These are phyloP conservation scores for Slavum lentiscoides DNA, from an alignment of 2,888 invertebrate species.

Conservation along the genomic window DNA sequence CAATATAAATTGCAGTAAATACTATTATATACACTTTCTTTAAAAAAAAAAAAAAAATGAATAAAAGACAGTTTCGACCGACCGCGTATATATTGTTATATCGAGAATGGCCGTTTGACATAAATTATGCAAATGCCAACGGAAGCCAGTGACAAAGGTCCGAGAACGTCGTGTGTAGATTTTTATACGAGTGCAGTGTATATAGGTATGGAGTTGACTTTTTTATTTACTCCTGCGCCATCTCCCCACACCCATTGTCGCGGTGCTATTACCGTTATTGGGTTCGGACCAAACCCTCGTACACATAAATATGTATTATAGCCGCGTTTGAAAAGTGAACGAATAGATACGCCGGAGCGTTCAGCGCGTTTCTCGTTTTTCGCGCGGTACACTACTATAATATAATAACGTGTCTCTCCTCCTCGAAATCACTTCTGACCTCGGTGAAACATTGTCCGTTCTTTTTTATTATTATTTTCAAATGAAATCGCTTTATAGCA, in stretches of 20 bases:
- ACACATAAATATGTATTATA: not conserved
- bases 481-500: too few species aligned
- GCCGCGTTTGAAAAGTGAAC: too few species aligned
- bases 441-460: too few species aligned
- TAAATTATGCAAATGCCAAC: slow-evolving; percentile 32
- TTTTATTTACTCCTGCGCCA: not conserved
- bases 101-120: not conserved
- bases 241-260: not conserved
- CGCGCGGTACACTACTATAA: too few species aligned
- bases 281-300: not conserved
- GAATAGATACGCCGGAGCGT: too few species aligned
- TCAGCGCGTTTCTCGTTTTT: too few species aligned
- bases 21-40: not conserved
- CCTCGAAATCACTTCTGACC: too few species aligned
- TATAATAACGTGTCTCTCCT: too few species aligned
- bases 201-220: not conserved
- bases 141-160: not conserved
- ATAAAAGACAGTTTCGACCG: slow-evolving; percentile 36
- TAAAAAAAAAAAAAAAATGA: too few species aligned
- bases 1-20: too few species aligned
- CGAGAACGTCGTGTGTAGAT: not conserved
- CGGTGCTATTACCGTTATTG: not conserved
- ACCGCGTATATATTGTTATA: not conserved
- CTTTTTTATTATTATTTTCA: too few species aligned
- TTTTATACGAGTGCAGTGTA: not conserved